Conservation (phyloP, 2,113 vertebrate species). For the Cnemophilus loriae region DNA sequence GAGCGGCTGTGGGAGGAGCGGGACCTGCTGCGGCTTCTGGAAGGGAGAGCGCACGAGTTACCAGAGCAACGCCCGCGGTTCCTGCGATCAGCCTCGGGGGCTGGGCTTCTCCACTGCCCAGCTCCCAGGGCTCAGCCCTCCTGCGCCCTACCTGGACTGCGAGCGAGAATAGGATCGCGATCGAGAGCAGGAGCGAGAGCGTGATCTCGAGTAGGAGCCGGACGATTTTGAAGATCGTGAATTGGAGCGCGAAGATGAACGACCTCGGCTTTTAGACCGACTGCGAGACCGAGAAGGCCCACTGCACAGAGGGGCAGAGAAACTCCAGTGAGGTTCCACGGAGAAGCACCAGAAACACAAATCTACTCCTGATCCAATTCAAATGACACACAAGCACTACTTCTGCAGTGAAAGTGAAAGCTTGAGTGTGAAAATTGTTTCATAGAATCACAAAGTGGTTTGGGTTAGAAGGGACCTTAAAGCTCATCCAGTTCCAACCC, state of each 20-base stretch:
- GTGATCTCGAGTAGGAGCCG: conserved; percentile 82
- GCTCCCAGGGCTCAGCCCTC: accelerated
- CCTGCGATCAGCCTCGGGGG: accelerated
- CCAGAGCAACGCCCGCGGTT: accelerated
- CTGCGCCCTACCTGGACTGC: conserved; percentile 79
- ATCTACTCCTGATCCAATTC: neutral
- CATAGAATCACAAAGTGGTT: accelerated
- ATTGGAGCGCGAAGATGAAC: conserved; percentile 90
- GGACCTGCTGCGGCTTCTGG: conserved; percentile 85
- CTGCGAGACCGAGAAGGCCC: conserved; percentile 83
- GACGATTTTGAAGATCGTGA: conserved; percentile 93
- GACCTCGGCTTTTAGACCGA: conserved; percentile 87
- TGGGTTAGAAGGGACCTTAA: neutral
- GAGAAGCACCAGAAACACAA: neutral
- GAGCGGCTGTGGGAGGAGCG: conserved; percentile 87
- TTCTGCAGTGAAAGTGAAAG: neutral
- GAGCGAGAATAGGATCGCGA: conserved; percentile 89
- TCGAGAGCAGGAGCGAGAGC: conserved; percentile 81
- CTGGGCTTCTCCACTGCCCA: accelerated
- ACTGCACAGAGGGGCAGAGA: conserved; percentile 37
- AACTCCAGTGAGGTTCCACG: neutral
- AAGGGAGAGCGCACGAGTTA: accelerated
- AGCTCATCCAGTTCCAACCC: neutral
- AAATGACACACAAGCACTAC: neutral
- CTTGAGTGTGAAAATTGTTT: accelerated